Evolutionary conservation across 1,140 invertebrate species (phyloP).

Genomic region (Drosophila oshimai): DNA sequence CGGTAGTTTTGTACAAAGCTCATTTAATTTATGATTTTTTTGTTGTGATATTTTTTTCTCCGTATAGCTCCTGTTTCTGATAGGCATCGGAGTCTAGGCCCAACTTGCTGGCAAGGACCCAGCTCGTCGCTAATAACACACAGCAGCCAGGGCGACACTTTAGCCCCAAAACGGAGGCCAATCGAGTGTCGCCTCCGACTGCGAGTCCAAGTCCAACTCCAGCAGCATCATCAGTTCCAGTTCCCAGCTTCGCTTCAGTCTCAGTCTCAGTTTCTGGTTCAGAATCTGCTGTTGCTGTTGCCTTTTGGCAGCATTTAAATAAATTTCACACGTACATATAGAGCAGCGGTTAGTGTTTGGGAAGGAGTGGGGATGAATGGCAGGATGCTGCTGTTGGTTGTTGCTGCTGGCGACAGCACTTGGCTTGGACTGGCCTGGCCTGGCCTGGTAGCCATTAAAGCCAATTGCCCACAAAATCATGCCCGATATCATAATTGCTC

Average conservation of each 20-base stretch:
- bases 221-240: slow-evolving; percentile 16
- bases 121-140: slow-evolving; percentile 24
- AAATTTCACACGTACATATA: slow-evolving; percentile 63
- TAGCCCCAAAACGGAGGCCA: slow-evolving; percentile 37
- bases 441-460: slow-evolving; percentile 66
- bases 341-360: slow-evolving; percentile 9
- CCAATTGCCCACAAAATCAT: slow-evolving; percentile 81
- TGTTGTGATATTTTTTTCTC: neutral
- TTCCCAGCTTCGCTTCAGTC: neutral
- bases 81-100: slow-evolving; percentile 37
- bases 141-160: slow-evolving; percentile 49
- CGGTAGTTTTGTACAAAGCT: neutral
- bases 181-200: slow-evolving; percentile 35
- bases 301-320: slow-evolving; percentile 79
- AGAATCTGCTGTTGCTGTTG: slow-evolving; percentile 30
- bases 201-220: slow-evolving; percentile 3
- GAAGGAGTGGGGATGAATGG: neutral
- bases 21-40: neutral
- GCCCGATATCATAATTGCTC: slow-evolving; percentile 80
- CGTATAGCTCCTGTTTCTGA: slow-evolving; percentile 29
- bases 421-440: slow-evolving; percentile 39
- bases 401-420: slow-evolving; percentile 51
- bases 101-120: slow-evolving; percentile 27
- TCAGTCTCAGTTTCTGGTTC: neutral
- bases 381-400: slow-evolving; percentile 1